Percentiles rank a stretch among this genome's conserved stretches.
phyloP scores from a whole-genome alignment of 1,140 invertebrate genomes.

The Dendroctonus valens region DNA sequence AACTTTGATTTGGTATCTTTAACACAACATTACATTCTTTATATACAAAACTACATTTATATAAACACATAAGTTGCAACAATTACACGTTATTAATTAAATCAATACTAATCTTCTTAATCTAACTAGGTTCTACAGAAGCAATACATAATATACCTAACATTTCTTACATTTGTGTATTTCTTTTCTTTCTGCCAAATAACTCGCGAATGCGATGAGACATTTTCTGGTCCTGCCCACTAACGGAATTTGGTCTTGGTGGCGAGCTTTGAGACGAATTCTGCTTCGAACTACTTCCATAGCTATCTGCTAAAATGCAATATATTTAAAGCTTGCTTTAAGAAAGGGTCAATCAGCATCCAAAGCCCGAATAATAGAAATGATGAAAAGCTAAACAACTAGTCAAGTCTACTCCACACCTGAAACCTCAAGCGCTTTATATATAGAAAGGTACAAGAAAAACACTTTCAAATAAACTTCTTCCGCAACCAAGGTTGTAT shows the following conservation, averaged over 20 bases:
- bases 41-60: slow-evolving; percentile 36
- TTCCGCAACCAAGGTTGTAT: too few species aligned
- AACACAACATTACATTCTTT: slow-evolving; percentile 29
- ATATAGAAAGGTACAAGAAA: too few species aligned
- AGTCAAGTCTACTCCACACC: too few species aligned
- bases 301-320: slow-evolving; percentile 12
- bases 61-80: slow-evolving; percentile 35
- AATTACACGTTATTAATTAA: slow-evolving; percentile 32
- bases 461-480: too few species aligned
- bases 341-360: too few species aligned
- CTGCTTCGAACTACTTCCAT: slow-evolving; percentile 28
- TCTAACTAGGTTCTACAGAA: slow-evolving; percentile 6
- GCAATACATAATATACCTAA: slow-evolving; percentile 7
- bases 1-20: slow-evolving; percentile 34
- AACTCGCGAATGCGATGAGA: slow-evolving; percentile 40
- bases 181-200: slow-evolving; percentile 39
- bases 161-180: slow-evolving; percentile 38
- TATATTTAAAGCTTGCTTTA: too few species aligned
- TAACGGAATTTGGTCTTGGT: slow-evolving; percentile 34
- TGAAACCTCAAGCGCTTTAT: too few species aligned
- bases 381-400: too few species aligned
- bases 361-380: too few species aligned
- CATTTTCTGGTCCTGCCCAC: slow-evolving; percentile 38
- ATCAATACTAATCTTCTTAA: slow-evolving; percentile 13
- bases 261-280: slow-evolving; percentile 33